Percentiles rank a stretch among this genome's conserved stretches.
Conservation (phyloP, 2,113 vertebrate genomes). For the Mellivora capensis region DNA sequence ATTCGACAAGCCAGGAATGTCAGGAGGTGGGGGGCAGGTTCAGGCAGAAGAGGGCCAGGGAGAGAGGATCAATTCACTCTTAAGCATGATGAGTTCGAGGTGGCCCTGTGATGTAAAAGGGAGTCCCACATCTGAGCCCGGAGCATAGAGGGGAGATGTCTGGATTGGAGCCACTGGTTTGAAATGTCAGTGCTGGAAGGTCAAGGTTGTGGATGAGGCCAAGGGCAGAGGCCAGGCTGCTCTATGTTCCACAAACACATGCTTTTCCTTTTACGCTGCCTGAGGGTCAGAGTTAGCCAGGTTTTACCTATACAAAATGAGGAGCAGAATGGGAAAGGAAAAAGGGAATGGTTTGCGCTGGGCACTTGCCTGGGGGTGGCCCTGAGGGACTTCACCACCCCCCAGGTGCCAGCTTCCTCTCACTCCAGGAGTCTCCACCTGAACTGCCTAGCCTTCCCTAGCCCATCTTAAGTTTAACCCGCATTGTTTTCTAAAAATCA, state of each 20-base stretch:
- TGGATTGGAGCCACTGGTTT: background rate
- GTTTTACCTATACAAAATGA: background rate
- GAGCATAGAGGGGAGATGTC: background rate
- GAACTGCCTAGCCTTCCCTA: background rate
- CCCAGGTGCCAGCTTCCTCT: background rate
- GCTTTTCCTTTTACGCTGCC: background rate
- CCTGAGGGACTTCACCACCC: background rate
- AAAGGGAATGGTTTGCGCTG: background rate
- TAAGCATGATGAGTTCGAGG: background rate
- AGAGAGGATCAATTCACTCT: background rate
- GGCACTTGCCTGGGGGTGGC: background rate
- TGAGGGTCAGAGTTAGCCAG: background rate
- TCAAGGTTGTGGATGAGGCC: background rate
- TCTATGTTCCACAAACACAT: background rate
- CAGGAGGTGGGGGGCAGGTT: background rate
- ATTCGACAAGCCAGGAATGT: background rate
- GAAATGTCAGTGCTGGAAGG: background rate
- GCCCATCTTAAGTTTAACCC: background rate
- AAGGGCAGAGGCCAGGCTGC: background rate
- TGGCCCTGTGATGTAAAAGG: background rate
- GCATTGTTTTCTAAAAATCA: background rate
- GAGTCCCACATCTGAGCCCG: background rate
- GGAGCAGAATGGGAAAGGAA: background rate
- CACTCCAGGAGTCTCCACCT: background rate
- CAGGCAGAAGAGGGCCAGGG: background rate